A percentile compares a stretch with the other conserved stretches of the same genome.
Evolutionary conservation across 2,888 invertebrate species (phyloP).

Genomic region (Tubiluchus corallicola): DNA sequence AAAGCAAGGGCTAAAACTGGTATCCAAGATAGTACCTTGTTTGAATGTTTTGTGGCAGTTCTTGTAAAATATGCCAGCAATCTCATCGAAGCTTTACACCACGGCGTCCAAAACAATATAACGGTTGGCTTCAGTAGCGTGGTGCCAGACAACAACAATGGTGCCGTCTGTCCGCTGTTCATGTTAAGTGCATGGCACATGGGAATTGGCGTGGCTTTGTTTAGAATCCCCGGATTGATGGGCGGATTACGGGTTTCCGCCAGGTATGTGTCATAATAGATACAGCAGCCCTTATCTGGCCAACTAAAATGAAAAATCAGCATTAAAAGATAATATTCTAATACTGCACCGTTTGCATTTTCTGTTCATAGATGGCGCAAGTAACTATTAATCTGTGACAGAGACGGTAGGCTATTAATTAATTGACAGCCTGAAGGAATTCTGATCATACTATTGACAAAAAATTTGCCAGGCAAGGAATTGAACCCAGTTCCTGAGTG

Average conservation of each 20-base stretch:
- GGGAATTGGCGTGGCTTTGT: conserved; percentile 23
- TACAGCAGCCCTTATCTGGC: conserved; percentile 25
- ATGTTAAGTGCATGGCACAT: conserved; percentile 23
- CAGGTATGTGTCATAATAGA: conserved; percentile 21
- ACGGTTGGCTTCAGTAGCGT: conserved; percentile 20
- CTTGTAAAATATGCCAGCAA: conserved; percentile 21
- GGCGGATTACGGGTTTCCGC: conserved; percentile 18
- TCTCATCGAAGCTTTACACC: conserved; percentile 23
- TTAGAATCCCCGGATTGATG: conserved; percentile 25
- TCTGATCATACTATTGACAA: too few species aligned
- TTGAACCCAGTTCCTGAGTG: too few species aligned
- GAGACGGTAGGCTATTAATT: too few species aligned
- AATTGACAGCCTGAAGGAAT: too few species aligned
- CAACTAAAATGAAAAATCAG: conserved; percentile 16
- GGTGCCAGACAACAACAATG: conserved; percentile 21
- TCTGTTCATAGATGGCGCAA: too few species aligned
- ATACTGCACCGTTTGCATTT: too few species aligned
- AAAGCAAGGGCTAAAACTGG: too few species aligned
- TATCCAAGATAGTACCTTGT: too few species aligned
- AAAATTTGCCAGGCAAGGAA: too few species aligned
- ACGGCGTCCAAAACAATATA: conserved; percentile 28
- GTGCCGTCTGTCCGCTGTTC: conserved; percentile 25
- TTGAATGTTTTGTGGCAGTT: conserved; percentile 21
- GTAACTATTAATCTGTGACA: too few species aligned
- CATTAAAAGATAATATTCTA: background rate